Conservation (phyloP, 1,140 invertebrate species). For the Potamilus streckersoni region DNA sequence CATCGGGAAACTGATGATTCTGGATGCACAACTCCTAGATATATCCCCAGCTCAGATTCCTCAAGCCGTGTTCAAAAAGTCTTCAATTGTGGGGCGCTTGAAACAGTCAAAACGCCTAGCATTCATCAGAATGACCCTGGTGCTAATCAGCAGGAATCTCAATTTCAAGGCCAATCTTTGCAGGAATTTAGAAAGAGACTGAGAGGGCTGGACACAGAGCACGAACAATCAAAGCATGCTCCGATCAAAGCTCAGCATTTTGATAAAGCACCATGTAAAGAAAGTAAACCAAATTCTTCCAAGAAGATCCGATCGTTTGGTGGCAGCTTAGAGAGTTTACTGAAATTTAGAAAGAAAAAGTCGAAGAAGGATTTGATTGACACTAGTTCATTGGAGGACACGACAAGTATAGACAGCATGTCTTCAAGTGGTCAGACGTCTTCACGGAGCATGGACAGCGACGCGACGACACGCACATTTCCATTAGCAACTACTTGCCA, state of each 20-base stretch:
- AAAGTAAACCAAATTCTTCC: constrained; percentile 8
- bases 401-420: constrained; percentile 10
- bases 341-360: constrained; percentile 35
- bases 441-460: background rate
- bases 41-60: constrained; percentile 24
- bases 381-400: constrained; percentile 35
- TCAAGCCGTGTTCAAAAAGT: constrained; percentile 25
- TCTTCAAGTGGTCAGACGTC: background rate
- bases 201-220: constrained; percentile 36
- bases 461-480: background rate
- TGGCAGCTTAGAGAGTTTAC: constrained; percentile 43
- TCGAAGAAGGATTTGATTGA: constrained; percentile 22
- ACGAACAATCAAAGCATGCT: constrained; percentile 32
- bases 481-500: background rate
- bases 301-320: constrained; percentile 46
- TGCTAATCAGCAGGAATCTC: constrained; percentile 6
- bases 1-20: constrained; percentile 9
- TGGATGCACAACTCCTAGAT: background rate
- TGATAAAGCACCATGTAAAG: constrained; percentile 11
- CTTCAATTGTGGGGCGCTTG: background rate
- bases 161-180: constrained; percentile 27
- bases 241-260: constrained; percentile 51
- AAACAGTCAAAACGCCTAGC: constrained; percentile 4
- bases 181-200: constrained; percentile 40
- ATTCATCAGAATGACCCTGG: background rate